Evolutionary conservation across 2,888 invertebrate genomes (phyloP), one percentile per base, ranked within the genome.

Genomic region (Cybosia mesomella): DNA sequence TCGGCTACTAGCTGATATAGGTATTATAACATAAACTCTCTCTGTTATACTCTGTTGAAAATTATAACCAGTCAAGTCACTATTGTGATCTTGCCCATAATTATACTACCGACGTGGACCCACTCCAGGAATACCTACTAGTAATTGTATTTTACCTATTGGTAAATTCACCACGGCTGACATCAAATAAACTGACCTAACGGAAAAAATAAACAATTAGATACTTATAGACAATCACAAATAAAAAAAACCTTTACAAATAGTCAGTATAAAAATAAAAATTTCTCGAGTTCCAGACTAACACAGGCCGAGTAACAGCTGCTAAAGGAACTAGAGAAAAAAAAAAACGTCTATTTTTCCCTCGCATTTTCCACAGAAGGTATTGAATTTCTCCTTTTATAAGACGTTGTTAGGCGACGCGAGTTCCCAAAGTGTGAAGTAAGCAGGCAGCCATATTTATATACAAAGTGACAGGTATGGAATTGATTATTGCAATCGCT

Each of bases 361-460:
- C 54, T 39, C 39, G 22, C 53, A 64, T 59, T 59, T 59, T 59
- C 58, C 67, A 58, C 54, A 59, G 36, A 57, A 22, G 49, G 24
- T 49, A 62, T 62, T 58, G 58, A 67, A 61, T 63, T 66, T 67
- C 39, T 53, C 58, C 58, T 36, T 67, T 67, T 58, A 58, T 58
- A 49, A 10, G 4, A 5, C 22, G 43, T 57, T 58, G 32, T 63
- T 43, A 61, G 28, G 34, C 32, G 55, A 18, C 39, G 10, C 32
- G 10, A 18, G 24, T 21, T 39, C 59, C 24, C 24, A 13, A 21
- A 39, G 24, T 59, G 59, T 59, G 18, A 39, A 59, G 7, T 8
- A 5, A 36, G 36, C 28, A 2, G 28, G 28, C 28, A 28, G 28
- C 8, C 0, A 24, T 24, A 15, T 18, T 24, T 59, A 59, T 18